Evolutionary conservation across 2,113 vertebrate genomes (phyloP), one percentile per base, ranked within the genome.

Genomic region (Jaculus jaculus): DNA sequence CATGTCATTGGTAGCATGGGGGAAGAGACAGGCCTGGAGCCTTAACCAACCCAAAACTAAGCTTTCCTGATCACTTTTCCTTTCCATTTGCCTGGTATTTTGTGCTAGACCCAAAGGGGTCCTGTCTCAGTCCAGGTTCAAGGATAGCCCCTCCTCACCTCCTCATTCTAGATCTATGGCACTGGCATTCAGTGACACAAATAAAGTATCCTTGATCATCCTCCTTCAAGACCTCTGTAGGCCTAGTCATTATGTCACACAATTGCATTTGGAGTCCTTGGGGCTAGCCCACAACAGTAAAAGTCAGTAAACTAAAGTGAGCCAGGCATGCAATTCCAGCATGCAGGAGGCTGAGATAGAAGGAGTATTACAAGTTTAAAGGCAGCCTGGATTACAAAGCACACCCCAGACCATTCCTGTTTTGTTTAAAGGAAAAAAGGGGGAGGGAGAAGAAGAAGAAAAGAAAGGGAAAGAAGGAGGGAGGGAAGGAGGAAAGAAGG

Each of bases 41-140:
- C 60, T 21, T 0, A 34, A 26, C 17, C 15, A 26, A 3, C 28
- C 39, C 3, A 0, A 4, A 0, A 1, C 3, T n/a, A 28, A 54
- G 32, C 8, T 32, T 42, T 51, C 26, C 20, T 32, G 42, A 10
- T 30, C 21, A 13, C 15, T 60, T 7, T 84, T 66, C 15, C 23
- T 20, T 71, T 66, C 30, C 11, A 6, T 42, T 18, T 32, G 58
- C 24, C 23, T 13, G 11, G 47, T 28, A 42, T 28, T 18, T 11
- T 15, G 5, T 47, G 20, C 54, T 30, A 7, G 5, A 18, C 11
- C 42, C 26, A 16, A 28, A 42, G 34, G 28, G 73, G 11, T 26
- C 3, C 42, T 32, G 26, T 42, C 3, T 68, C 18, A 39, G 23
- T 30, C 2, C 60, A 69, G 9, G 37, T 15, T 37, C 47, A 51